These are phyloP conservation scores for Phanerotoma sp. DNA, from an alignment of 2,888 invertebrate species.

Conservation along the genomic window DNA sequence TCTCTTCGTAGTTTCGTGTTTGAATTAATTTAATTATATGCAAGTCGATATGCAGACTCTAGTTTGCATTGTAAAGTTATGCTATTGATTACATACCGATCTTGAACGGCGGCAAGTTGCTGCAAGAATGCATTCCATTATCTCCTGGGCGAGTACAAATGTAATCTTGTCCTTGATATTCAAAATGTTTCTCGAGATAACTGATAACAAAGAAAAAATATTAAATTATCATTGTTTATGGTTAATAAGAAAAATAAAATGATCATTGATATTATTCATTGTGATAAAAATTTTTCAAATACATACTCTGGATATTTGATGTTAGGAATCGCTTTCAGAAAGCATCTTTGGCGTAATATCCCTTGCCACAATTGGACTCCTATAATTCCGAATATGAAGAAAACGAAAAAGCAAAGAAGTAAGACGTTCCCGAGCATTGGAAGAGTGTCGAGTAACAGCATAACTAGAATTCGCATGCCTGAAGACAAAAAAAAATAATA, in stretches of 20 bases:
- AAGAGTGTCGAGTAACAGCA: conserved; percentile 95
- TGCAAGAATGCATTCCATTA: conserved; percentile 92
- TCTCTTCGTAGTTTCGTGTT: too few species aligned
- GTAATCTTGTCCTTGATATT: conserved; percentile 91
- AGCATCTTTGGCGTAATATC: conserved; percentile 91
- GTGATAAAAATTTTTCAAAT: too few species aligned
- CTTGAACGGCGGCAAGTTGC: conserved; percentile 73
- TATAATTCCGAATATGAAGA: conserved; percentile 99
- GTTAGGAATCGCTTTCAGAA: conserved; percentile 72
- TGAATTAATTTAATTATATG: too few species aligned
- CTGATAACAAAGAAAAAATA: conserved; percentile 57
- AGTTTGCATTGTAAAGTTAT: too few species aligned
- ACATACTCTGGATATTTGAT: conserved; percentile 77
- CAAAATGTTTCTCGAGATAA: conserved; percentile 78
- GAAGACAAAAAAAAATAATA: conserved; percentile 33
- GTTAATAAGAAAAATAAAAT: too few species aligned
- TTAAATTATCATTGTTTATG: too few species aligned
- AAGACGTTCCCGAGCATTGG: conserved; percentile 99
- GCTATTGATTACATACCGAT: conserved; percentile 54
- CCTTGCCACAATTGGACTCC: conserved; percentile 99
- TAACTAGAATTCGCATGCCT: conserved; percentile 99
- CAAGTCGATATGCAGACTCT: too few species aligned
- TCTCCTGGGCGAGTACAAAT: conserved; percentile 93
- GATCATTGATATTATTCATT: too few species aligned
- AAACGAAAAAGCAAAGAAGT: conserved; percentile 98